Conservation (phyloP, 2,113 vertebrate genomes). For the Mohoua ochrocephala region DNA sequence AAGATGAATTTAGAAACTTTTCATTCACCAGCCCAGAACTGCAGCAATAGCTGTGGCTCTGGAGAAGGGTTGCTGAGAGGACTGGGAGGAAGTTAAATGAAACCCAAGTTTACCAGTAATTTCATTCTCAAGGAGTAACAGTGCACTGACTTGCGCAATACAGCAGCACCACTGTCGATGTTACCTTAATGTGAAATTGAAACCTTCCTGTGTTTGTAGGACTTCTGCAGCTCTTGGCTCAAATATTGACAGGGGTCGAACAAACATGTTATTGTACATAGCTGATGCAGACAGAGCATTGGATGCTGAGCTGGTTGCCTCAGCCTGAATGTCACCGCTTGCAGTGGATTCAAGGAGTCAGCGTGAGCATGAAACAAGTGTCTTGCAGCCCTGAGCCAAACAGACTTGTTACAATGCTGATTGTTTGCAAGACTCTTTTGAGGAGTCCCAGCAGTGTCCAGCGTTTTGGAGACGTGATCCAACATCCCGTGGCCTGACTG, state of each 20-base stretch:
- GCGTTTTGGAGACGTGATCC: neutral
- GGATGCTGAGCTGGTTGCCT: constrained; percentile 21
- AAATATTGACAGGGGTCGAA: constrained; percentile 38
- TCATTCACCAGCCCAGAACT: constrained; percentile 88
- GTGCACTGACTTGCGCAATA: neutral
- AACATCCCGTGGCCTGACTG: neutral
- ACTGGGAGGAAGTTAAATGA: neutral
- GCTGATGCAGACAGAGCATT: neutral
- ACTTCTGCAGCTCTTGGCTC: constrained; percentile 27
- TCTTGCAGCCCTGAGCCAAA: constrained; percentile 66
- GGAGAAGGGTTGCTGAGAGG: neutral
- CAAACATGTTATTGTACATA: neutral
- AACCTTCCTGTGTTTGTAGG: constrained; percentile 40
- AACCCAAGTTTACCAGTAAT: constrained; percentile 30
- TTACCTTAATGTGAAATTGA: constrained; percentile 50
- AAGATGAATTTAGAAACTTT: constrained; percentile 94
- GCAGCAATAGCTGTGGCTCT: constrained; percentile 50
- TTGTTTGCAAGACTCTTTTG: neutral
- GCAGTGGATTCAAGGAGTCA: neutral
- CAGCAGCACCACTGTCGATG: constrained; percentile 18
- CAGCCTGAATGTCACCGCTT: neutral
- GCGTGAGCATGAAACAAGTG: neutral
- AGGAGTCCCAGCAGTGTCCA: neutral
- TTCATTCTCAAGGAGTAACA: constrained; percentile 39
- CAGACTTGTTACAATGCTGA: constrained; percentile 10